A percentile compares a stretch with the other conserved stretches of the same genome.
These are phyloP conservation scores for Drosophila varians DNA, from an alignment of 1,140 invertebrate genomes.

Conservation along the genomic window DNA sequence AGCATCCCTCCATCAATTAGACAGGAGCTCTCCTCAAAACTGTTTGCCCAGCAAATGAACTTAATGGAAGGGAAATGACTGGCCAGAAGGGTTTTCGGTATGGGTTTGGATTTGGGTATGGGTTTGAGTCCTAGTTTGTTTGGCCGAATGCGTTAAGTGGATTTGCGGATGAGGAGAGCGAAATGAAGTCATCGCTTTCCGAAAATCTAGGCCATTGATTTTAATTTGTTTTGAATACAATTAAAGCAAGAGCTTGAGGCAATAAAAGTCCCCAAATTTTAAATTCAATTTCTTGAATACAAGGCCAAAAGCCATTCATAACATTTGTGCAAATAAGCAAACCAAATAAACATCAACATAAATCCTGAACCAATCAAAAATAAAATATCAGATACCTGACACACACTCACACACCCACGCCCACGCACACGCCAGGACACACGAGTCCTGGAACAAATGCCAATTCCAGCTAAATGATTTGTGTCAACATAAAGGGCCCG, in stretches of 20 bases:
- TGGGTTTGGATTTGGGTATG: background rate
- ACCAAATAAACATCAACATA: constrained; percentile 43
- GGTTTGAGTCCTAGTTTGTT: background rate
- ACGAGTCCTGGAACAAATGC: constrained; percentile 19
- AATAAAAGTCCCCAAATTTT: background rate
- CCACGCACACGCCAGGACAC: background rate
- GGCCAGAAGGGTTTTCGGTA: constrained; percentile 17
- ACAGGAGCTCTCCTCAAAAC: constrained; percentile 14
- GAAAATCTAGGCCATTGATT: background rate
- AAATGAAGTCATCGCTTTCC: background rate
- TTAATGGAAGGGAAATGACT: constrained; percentile 20
- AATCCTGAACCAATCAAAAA: constrained; percentile 58
- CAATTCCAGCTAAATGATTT: constrained; percentile 58
- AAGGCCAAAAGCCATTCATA: constrained; percentile 9
- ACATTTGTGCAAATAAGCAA: constrained; percentile 31
- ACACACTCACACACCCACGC: background rate
- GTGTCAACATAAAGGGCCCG: constrained; percentile 65
- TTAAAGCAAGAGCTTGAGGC: too few relatives aligned
- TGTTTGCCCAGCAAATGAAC: constrained; percentile 40
- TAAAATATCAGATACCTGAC: constrained; percentile 66
- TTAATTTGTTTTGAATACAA: background rate
- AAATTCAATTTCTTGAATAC: constrained; percentile 19
- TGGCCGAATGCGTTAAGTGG: constrained; percentile 22
- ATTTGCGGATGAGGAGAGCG: background rate
- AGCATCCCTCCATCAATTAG: constrained; percentile 47